These are phyloP conservation scores for Argentina silus DNA, from an alignment of 2,797 vertebrate genomes.

Conservation along the genomic window DNA sequence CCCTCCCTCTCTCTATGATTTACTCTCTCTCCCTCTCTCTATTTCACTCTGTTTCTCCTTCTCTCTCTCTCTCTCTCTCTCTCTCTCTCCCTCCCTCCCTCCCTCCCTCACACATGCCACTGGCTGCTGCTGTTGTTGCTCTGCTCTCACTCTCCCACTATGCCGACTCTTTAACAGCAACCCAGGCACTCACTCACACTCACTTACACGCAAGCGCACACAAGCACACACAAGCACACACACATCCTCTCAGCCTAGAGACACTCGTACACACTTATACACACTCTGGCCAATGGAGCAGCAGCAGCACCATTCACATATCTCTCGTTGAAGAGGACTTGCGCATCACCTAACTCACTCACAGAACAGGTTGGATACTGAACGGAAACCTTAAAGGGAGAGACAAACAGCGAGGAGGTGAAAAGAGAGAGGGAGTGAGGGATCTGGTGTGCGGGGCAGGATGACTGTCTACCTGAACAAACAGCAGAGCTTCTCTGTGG, in stretches of 20 bases:
- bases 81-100: conserved; percentile 41
- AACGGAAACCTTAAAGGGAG: conserved; percentile 16
- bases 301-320: conserved; percentile 39
- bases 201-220: conserved; percentile 68
- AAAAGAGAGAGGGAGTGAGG: conserved; percentile 18
- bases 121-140: neutral
- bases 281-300: conserved; percentile 37
- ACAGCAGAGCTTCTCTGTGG: conserved; percentile 81
- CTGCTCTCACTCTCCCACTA: neutral
- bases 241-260: conserved; percentile 16
- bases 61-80: neutral
- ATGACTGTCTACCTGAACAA: conserved; percentile 84
- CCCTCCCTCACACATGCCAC: conserved; percentile 16
- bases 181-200: conserved; percentile 32
- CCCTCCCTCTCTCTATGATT: neutral
- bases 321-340: conserved; percentile 48
- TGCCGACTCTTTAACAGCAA: conserved; percentile 7
- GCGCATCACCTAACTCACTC: conserved; percentile 38
- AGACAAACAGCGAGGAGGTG: conserved; percentile 29
- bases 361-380: conserved; percentile 4
- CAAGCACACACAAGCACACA: conserved; percentile 18
- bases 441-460: conserved; percentile 29
- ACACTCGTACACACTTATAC: conserved; percentile 29
- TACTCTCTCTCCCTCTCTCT: conserved; percentile 4
- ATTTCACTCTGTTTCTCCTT: conserved; percentile 2